These are phyloP conservation scores for Lathamus discolor DNA, from an alignment of 2,113 vertebrate genomes.

Conservation along the genomic window DNA sequence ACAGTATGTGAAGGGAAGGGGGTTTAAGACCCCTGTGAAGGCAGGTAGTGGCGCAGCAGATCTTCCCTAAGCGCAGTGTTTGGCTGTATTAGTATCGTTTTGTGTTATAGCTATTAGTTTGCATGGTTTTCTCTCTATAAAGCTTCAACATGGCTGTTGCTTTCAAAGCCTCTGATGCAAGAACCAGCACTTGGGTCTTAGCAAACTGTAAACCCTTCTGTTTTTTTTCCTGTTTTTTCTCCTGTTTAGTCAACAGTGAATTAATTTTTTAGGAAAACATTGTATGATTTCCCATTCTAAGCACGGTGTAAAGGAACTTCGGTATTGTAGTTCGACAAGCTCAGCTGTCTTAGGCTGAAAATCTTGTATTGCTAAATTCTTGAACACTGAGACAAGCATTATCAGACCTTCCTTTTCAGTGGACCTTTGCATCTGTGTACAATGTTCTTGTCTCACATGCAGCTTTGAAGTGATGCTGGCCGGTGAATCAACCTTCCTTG, in stretches of 20 bases:
- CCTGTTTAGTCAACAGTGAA: background rate
- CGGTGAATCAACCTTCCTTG: background rate
- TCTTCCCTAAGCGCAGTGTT: background rate
- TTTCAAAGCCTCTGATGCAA: background rate
- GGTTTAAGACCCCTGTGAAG: background rate
- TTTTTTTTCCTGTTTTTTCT: background rate
- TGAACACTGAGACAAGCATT: rapidly evolving
- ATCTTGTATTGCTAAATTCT: background rate
- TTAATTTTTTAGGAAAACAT: background rate
- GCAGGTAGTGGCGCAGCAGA: background rate
- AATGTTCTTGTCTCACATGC: rapidly evolving
- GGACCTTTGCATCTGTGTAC: background rate
- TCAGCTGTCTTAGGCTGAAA: background rate
- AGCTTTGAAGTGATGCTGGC: background rate
- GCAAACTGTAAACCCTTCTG: background rate
- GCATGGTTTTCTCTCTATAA: background rate
- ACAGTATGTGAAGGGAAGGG: rapidly evolving
- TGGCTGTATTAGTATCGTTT: background rate
- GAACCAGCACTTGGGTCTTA: background rate
- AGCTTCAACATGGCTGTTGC: background rate
- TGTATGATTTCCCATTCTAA: background rate
- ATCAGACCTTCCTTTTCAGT: rapidly evolving
- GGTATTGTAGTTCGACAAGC: background rate
- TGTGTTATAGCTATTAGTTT: background rate
- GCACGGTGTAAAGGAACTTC: background rate